Conservation (phyloP, 2,113 vertebrate genomes). For the Chinchilla lanigera region DNA sequence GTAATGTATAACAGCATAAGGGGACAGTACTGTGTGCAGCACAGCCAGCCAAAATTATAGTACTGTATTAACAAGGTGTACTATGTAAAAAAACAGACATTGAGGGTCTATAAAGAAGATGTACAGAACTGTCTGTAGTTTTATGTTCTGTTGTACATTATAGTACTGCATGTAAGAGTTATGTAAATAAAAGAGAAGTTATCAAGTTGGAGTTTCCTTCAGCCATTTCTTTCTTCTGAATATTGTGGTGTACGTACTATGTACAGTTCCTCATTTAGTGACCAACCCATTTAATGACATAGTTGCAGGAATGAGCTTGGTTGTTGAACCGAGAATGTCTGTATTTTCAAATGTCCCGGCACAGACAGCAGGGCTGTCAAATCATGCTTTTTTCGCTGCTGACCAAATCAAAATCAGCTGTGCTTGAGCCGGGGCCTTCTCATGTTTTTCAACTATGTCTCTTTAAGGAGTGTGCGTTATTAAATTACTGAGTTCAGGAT, state of each 20-base stretch:
- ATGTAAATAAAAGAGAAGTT: not conserved
- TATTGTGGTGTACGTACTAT: not conserved
- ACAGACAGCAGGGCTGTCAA: not conserved
- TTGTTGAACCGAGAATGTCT: not conserved
- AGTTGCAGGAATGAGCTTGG: not conserved
- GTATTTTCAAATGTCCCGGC: not conserved
- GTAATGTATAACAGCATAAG: not conserved
- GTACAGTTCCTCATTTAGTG: not conserved
- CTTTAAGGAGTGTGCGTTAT: not conserved
- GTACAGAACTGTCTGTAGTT: not conserved
- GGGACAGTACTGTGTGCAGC: not conserved
- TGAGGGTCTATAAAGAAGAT: too few species aligned
- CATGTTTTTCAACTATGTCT: not conserved
- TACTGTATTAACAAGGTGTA: too few species aligned
- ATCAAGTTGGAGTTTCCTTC: not conserved
- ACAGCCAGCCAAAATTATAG: too few species aligned
- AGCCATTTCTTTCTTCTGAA: not conserved
- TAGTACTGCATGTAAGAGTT: not conserved
- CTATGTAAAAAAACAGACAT: too few species aligned
- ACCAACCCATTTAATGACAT: not conserved
- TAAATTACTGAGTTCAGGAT: conserved; percentile 45
- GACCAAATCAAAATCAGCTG: conserved; percentile 23
- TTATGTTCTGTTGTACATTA: not conserved
- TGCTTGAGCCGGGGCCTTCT: not conserved
- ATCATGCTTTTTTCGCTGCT: not conserved